Conservation (phyloP, 2,113 vertebrate genomes). For the Aplodontia rufa region DNA sequence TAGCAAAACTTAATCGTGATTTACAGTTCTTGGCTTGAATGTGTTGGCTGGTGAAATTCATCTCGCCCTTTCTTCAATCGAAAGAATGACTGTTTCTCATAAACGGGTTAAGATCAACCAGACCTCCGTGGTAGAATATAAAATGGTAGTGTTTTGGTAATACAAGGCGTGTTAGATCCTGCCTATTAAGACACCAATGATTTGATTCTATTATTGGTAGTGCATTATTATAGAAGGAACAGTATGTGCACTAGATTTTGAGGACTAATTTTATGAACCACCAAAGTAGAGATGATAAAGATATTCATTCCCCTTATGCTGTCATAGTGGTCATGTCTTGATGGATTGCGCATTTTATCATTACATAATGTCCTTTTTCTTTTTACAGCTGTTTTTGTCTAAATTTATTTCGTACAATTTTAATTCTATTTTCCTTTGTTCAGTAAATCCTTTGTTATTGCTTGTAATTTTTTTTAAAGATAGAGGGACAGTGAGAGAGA, state of each 20-base stretch:
- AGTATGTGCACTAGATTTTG: background rate
- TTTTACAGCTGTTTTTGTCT: background rate
- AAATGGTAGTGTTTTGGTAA: background rate
- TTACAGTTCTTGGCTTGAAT: background rate
- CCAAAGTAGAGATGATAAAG: background rate
- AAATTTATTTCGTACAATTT: background rate
- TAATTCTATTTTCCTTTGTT: background rate
- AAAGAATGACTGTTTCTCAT: background rate
- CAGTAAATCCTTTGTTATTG: background rate
- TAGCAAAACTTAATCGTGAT: background rate
- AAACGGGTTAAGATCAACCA: background rate
- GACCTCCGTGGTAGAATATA: background rate
- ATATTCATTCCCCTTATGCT: background rate
- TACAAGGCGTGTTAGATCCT: background rate
- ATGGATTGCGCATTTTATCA: background rate
- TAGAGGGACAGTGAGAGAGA: too few species aligned
- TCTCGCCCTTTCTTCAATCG: background rate
- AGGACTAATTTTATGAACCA: background rate
- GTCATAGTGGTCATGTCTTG: background rate
- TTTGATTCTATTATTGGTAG: background rate
- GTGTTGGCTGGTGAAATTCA: background rate
- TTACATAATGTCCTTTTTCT: background rate
- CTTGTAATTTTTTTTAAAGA: too few species aligned
- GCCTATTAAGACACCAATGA: background rate
- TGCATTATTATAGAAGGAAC: background rate